Evolutionary conservation across 2,888 invertebrate genomes (phyloP), one percentile per base, ranked within the genome.

Genomic region (Erpobdella octoculata): DNA sequence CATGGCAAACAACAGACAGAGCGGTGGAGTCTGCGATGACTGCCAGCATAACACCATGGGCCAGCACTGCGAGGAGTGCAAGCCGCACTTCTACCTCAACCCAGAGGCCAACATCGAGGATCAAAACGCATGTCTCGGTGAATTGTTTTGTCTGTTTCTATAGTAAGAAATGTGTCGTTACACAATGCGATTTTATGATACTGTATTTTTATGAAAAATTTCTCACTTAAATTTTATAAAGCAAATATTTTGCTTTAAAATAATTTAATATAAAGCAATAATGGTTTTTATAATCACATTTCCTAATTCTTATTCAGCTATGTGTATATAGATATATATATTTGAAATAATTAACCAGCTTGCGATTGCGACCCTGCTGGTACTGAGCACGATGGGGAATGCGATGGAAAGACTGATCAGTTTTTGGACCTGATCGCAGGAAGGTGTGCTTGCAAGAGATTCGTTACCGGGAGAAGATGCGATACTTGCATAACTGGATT

Each of bases 401-500:
- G 98, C 83, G 96, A 97, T 80, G 90, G 93, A 25, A 88, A 89
- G 72, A 91, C 91, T 15, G 94, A 96, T 82, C 83, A 85, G 0
- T 86, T 87, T 5, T 89, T 89, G 78, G 75, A 67, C 68, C 64
- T 76, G 41, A 73, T 73, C 59, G 76, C 76, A 6, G 77, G 77
- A 18, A 65, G 74, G n/a, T 98, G 98, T 81, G 90, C 91, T 21
- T 98, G 98, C 82, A 87, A 90, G 76, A 90, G 91, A 12, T 92
- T 96, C 81, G 96, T 97, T 0, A 77, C 76, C 46, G 96, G 97
- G 0, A 87, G 93, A 46, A 91, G 91, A 78, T 99, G 98, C 83
- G 92, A 96, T 81, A 89, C 92, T 78, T 99, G 98, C 82, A 90
- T 92, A 81, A 92, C 92, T 18, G 96, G 97, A 0, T 96, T 90